A percentile compares a stretch with the other conserved stretches of the same genome.
Conservation (phyloP, 2,797 vertebrate species). For the Dendrocincla fuliginosa region DNA sequence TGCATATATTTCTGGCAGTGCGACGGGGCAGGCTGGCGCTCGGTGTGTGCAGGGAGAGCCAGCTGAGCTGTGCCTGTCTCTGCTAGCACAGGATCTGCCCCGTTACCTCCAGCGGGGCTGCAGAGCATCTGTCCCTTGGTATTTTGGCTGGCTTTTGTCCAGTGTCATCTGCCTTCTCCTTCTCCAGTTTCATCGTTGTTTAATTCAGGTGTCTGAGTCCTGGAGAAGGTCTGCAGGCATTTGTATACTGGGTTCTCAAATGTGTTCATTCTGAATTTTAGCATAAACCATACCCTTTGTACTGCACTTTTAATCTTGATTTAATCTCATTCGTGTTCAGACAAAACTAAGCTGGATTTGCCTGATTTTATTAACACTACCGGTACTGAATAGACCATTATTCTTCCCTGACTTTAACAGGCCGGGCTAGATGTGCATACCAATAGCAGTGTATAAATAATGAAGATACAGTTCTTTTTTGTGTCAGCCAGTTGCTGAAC, state of each 20-base stretch:
- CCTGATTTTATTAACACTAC: constrained; percentile 62
- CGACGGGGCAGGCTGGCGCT: not conserved
- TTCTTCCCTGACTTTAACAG: constrained; percentile 49
- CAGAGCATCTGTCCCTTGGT: constrained; percentile 17
- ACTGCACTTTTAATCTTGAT: constrained; percentile 59
- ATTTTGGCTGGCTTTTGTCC: constrained; percentile 28
- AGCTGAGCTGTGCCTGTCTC: not conserved
- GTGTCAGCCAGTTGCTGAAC: not conserved
- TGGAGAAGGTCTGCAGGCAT: not conserved
- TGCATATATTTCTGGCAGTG: not conserved
- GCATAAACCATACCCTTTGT: constrained; percentile 61
- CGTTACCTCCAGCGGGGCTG: constrained; percentile 25
- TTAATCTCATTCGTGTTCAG: constrained; percentile 67
- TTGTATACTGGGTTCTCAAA: not conserved
- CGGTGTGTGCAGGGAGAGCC: not conserved
- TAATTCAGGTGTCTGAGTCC: constrained; percentile 31
- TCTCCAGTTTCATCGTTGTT: not conserved
- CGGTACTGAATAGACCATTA: constrained; percentile 61
- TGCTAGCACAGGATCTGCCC: constrained; percentile 22
- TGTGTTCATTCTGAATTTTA: constrained; percentile 30
- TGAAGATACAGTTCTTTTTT: constrained; percentile 50
- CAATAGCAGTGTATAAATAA: constrained; percentile 41
- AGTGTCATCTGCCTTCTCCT: not conserved
- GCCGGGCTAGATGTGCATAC: constrained; percentile 35
- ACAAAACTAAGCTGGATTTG: constrained; percentile 70